Evolutionary conservation across 2,113 vertebrate species (phyloP).

Genomic region (Triplophysa tibetana): DNA sequence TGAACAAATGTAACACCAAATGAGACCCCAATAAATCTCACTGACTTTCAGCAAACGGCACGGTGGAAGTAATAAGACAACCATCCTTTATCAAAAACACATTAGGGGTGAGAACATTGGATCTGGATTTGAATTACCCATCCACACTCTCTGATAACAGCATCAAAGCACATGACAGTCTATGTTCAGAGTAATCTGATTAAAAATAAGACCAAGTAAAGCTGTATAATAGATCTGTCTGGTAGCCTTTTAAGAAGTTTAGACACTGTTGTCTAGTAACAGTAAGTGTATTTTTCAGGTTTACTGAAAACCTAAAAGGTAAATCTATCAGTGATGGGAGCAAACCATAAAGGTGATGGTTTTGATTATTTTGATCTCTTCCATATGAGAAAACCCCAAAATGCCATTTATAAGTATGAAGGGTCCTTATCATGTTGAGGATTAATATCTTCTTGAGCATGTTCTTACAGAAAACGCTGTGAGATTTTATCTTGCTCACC

Average conservation of each 20-base stretch:
- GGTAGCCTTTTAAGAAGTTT: not conserved
- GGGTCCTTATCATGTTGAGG: not conserved
- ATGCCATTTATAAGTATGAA: slow-evolving; percentile 29
- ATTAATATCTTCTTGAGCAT: slow-evolving; percentile 27
- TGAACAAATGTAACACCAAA: not conserved
- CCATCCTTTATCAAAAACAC: slow-evolving; percentile 41
- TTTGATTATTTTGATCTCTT: slow-evolving; percentile 21
- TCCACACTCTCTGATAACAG: slow-evolving; percentile 22
- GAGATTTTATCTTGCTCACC: slow-evolving; percentile 16
- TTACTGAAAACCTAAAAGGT: not conserved
- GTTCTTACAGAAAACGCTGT: slow-evolving; percentile 23
- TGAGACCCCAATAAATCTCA: slow-evolving; percentile 25
- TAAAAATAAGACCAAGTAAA: not conserved
- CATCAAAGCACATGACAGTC: not conserved
- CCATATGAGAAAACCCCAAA: not conserved
- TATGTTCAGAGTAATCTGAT: slow-evolving; percentile 27
- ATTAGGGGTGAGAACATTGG: slow-evolving; percentile 27
- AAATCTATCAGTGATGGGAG: not conserved
- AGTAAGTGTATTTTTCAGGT: not conserved
- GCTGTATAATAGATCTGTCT: not conserved
- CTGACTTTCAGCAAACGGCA: slow-evolving; percentile 24
- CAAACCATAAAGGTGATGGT: not conserved
- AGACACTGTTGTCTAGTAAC: not conserved
- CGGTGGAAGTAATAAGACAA: slow-evolving; percentile 22
- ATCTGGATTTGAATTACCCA: slow-evolving; percentile 40